Conservation (phyloP, 1,140 invertebrate genomes). For the Drosophila ironensis region DNA sequence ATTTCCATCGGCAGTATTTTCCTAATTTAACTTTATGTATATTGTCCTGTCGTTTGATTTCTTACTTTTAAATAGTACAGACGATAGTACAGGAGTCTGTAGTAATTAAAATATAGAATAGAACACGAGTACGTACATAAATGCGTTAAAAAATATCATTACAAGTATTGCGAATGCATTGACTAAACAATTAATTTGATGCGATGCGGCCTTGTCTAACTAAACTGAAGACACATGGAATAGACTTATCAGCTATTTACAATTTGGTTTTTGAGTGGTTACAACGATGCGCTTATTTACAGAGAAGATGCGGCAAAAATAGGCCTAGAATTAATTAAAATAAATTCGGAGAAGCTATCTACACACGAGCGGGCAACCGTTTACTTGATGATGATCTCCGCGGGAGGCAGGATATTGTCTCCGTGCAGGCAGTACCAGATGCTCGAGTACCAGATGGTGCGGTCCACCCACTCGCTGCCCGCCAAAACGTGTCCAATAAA, state of each 20-base stretch:
- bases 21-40: too few species aligned
- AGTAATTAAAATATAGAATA: background rate
- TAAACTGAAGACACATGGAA: conserved; percentile 43
- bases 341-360: conserved; percentile 27
- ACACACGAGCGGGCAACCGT: conserved; percentile 14
- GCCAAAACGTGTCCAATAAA: conserved; percentile 91
- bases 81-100: background rate
- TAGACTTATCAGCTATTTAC: conserved; percentile 17
- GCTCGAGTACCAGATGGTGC: conserved; percentile 89
- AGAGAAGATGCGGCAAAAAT: conserved; percentile 10
- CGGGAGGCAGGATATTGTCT: conserved; percentile 83
- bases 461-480: conserved; percentile 87
- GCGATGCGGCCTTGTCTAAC: conserved; percentile 10
- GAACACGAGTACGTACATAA: conserved; percentile 1
- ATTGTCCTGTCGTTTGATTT: too few species aligned
- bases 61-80: conserved; percentile 2
- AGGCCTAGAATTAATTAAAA: conserved; percentile 1
- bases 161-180: background rate
- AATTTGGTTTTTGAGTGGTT: conserved; percentile 3
- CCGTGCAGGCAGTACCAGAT: conserved; percentile 87
- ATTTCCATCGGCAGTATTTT: too few species aligned
- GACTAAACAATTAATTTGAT: conserved; percentile 12
- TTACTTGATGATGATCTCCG: conserved; percentile 83
- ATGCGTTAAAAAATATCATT: background rate
- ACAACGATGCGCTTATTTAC: background rate